Evolutionary conservation across 1,140 invertebrate species (phyloP).

Genomic region (Carcinoscorpius rotundicauda): DNA sequence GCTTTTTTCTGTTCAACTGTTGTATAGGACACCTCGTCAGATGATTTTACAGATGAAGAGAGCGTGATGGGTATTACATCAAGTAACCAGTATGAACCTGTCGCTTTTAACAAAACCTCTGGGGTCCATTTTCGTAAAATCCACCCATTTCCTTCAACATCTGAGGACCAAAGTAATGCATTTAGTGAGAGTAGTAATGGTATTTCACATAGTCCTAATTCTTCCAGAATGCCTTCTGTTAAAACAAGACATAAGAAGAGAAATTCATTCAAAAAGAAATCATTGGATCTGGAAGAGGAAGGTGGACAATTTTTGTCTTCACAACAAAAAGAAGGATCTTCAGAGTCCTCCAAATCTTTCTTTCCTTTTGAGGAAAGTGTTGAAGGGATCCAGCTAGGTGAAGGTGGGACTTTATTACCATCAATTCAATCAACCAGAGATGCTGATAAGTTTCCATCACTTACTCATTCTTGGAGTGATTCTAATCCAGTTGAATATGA

Average conservation of each 20-base stretch:
- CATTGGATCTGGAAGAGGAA: neutral
- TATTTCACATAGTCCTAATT: no score
- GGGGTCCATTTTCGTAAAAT: neutral
- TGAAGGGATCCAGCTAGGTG: no score
- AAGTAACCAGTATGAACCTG: neutral
- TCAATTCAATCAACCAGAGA: no score
- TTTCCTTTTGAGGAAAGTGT: no score
- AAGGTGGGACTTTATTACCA: no score
- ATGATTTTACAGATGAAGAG: neutral
- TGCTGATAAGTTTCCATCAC: no score
- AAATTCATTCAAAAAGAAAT: neutral
- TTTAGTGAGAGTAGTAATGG: neutral
- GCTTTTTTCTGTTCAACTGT: no score
- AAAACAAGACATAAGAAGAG: neutral
- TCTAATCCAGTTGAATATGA: neutral
- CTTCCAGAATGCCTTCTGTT: neutral
- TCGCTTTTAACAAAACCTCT: neutral
- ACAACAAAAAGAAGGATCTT: no score
- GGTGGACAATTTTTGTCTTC: neutral
- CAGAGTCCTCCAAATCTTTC: no score
- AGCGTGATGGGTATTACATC: conserved; percentile 1
- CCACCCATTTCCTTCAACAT: neutral
- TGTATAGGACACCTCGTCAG: no score
- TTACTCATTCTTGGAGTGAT: no score
- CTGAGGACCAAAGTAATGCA: neutral